Evolutionary conservation across 2,113 vertebrate genomes (phyloP), one percentile per base, ranked within the genome.

Genomic region (Antechinus stuartii): DNA sequence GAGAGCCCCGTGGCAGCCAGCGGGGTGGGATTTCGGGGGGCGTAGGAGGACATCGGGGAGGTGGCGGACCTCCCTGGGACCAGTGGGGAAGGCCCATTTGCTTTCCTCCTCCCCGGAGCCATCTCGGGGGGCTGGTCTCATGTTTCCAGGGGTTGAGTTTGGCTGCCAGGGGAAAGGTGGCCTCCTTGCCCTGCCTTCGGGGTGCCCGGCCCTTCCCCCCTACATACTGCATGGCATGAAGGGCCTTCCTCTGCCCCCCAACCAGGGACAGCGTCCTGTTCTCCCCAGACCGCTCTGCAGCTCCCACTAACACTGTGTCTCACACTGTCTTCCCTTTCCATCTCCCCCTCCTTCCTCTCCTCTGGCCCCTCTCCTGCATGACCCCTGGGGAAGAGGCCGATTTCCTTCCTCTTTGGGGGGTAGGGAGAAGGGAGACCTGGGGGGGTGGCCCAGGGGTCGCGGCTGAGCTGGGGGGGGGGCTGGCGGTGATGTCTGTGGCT

Each of bases 261-360:
- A 96, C 94, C 97, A 98, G 98, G 98, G 98, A 97, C 91, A 98
- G 97, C 0, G 94, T 93, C 94, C 96, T 91, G 95, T 93, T 50
- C 91, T 11, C 93, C 95, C 93, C 68, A 92, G 76, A 27, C 92
- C 0, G 93, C 96, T 97, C 97, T 89, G 94, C 95, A 91, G 97
- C 97, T 97, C 96, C 93, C 96, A 98, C 98, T 98, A 98, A 98
- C 98, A 98, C 98, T 96, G 96, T 98, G 95, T 98, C 89, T 97
- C 95, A 95, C 97, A 92, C 96, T 97, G 97, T 97, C 97, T 96
- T 93, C 93, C 94, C 92, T 54, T 53, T 61, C 35, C 14, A 24
- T 56, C 57, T 89, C 90, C 42, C 93, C 56, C 89, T 68, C 19
- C 10, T 46, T 47, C 57, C 68, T 16, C 91, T 8, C 23, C 30